phyloP scores from a whole-genome alignment of 2,113 vertebrate species.

The Ctenomys sociabilis region DNA sequence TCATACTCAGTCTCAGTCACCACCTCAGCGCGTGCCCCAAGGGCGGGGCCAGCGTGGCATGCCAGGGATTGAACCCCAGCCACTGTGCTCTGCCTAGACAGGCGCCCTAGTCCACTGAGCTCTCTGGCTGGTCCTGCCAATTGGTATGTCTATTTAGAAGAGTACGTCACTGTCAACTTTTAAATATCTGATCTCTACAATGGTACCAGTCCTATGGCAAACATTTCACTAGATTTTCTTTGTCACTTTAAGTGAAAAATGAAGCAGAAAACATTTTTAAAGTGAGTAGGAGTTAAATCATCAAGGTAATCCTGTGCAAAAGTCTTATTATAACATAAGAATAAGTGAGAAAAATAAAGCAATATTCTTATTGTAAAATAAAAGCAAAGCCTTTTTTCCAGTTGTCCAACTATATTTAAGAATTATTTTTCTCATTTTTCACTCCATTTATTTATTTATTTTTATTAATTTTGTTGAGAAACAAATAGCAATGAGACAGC shows the following conservation, averaged over 20 bases:
- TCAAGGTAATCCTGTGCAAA: conserved; percentile 35
- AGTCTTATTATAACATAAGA: conserved; percentile 36
- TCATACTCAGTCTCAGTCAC: too few species aligned
- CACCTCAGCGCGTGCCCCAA: too few species aligned
- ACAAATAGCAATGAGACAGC: too few species aligned
- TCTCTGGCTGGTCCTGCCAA: not conserved
- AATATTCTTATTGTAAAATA: conserved; percentile 21
- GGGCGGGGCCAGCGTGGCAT: too few species aligned
- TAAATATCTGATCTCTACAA: conserved; percentile 2
- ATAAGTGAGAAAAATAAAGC: not conserved
- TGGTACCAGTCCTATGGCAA: not conserved
- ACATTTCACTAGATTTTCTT: not conserved
- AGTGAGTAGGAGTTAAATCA: conserved; percentile 9
- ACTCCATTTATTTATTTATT: too few species aligned
- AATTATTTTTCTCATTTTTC: too few species aligned
- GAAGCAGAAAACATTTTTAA: conserved; percentile 11
- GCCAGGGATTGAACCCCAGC: too few species aligned
- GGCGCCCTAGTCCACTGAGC: too few species aligned
- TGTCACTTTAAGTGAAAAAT: conserved; percentile 43
- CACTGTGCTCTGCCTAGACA: too few species aligned
- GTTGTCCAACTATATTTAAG: not conserved
- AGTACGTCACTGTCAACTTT: not conserved
- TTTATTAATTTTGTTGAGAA: too few species aligned
- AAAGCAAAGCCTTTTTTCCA: conserved; percentile 43
- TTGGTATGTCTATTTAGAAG: not conserved